phyloP scores from a whole-genome alignment of 1,140 invertebrate genomes.

The Polypedilum vanderplanki region DNA sequence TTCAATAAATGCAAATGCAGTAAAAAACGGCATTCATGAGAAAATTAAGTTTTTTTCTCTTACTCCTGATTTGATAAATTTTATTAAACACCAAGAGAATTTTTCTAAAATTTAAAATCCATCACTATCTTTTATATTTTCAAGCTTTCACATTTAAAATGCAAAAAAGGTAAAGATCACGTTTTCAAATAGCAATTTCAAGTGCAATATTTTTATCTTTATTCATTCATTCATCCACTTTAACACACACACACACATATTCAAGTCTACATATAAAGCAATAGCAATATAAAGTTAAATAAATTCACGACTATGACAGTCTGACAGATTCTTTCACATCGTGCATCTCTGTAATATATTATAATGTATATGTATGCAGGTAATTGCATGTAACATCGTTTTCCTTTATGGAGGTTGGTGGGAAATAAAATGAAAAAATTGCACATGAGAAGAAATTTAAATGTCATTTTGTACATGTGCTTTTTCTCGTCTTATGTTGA shows the following conservation, averaged over 20 bases:
- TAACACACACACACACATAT: not conserved
- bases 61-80: too few relatives aligned
- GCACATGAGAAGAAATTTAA: not conserved
- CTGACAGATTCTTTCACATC: constrained; percentile 10
- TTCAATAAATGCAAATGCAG: too few relatives aligned
- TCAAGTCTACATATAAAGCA: not conserved
- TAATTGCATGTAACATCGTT: not conserved
- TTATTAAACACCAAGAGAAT: too few relatives aligned
- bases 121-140: too few relatives aligned
- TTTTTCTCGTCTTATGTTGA: not conserved
- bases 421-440: not conserved
- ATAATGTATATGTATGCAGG: constrained; percentile 6
- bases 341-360: constrained; percentile 8
- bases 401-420: too few relatives aligned
- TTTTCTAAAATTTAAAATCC: too few relatives aligned
- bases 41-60: too few relatives aligned
- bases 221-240: not conserved
- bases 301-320: not conserved
- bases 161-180: not conserved
- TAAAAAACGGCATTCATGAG: too few relatives aligned
- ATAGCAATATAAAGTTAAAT: constrained; percentile 5
- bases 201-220: not conserved
- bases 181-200: not conserved
- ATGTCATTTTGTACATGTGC: not conserved
- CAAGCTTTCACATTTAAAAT: too few relatives aligned